A percentile compares a stretch with the other conserved stretches of the same genome.
Evolutionary conservation across 2,797 vertebrate genomes (phyloP).

Genomic region (Melanotaenia trifasciata): DNA sequence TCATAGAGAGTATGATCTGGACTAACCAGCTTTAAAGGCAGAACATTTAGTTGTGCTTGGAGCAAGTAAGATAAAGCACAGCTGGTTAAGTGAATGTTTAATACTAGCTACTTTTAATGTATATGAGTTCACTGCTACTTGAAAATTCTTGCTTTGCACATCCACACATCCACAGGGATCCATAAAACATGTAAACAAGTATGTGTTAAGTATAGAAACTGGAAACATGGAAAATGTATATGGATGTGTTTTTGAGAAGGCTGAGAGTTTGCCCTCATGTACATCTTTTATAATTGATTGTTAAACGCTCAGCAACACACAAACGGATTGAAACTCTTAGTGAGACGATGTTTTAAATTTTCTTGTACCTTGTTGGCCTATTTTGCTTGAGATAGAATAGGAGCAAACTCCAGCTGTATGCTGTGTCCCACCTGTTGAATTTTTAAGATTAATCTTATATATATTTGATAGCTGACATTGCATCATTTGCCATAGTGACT

Average conservation of each 20-base stretch:
- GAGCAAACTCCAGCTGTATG: background rate
- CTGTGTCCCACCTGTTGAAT: background rate
- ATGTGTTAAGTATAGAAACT: background rate
- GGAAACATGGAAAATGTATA: background rate
- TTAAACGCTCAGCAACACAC: background rate
- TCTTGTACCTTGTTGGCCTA: background rate
- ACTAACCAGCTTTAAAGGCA: background rate
- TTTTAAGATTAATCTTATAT: background rate
- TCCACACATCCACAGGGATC: background rate
- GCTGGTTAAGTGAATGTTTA: background rate
- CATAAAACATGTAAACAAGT: background rate
- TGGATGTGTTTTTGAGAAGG: background rate
- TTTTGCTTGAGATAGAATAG: too few species aligned
- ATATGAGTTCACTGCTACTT: background rate
- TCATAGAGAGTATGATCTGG: background rate
- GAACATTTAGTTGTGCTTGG: background rate
- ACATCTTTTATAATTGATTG: background rate
- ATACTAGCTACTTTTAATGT: background rate
- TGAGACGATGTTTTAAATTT: background rate
- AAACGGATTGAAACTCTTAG: background rate
- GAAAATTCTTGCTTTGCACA: background rate
- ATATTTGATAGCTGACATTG: background rate
- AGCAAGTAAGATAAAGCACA: background rate
- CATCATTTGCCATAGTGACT: background rate
- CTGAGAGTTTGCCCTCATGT: background rate